Base-by-base conservation (phyloP, 1,140 invertebrate genomes). In the Drosophila bipectinata region DNA sequence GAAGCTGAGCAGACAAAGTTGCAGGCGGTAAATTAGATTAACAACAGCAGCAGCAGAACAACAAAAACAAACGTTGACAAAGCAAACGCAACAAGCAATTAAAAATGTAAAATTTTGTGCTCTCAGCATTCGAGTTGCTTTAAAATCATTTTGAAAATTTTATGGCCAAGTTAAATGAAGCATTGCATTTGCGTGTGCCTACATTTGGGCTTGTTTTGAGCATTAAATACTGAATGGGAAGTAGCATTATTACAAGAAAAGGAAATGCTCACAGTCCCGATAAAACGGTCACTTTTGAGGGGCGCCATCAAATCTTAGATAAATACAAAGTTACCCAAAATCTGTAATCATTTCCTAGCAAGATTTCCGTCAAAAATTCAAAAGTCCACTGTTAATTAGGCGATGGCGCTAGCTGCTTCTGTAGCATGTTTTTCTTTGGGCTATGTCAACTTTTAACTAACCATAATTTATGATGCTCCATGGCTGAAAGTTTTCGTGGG, bases 11-110 rank as follows among this genome's bases (percentile, higher is more conserved):
- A 87, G 69, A 85, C 84, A 72, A 82, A 87, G 83, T 85, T 87
- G 78, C 83, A 87, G 82, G 82, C 82, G 87, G 82, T 87, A 87
- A 87, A 87, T 87, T 87, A 87, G 82, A 87, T 87, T 87, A 87
- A 57, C 81, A 85, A 85, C 57, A 76, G 68, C 76, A 84, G 67
- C 14, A 77, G 55, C 15, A 61, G 57, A 49, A 18, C 48, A 68
- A 47, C 44, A 71, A 61, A 59, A 82, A 83, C 74, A 63, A 77
- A 64, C 74, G 68, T 80, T 85, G 80, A 77, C 82, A 85, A 87
- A 87, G 71, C 58, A 87, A 85, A 85, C 68, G 78, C 60, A 78
- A 75, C 79, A 71, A 82, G 82, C 83, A 85, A 85, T 85, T 85
- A 87, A 85, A 85, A 85, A 85, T 85, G 82, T 88, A 87, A 85